Evolutionary conservation across 2,888 invertebrate species (phyloP).

Genomic region (Oithona nana): DNA sequence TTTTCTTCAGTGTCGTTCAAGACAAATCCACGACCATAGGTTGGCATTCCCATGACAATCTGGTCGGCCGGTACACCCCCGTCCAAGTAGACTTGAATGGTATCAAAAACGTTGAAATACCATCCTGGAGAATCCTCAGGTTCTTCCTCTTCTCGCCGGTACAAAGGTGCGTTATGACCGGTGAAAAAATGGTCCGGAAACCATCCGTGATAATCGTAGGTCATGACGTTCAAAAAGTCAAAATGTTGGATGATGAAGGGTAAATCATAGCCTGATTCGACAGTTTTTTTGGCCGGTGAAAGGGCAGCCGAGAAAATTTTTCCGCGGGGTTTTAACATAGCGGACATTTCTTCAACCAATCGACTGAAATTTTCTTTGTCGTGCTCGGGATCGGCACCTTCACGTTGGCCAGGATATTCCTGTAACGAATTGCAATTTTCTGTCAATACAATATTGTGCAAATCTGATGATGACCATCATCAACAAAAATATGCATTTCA

Average conservation of each 20-base stretch:
- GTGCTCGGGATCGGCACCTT: conserved; percentile 1
- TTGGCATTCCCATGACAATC: background rate
- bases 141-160: conserved; percentile 1
- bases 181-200: conserved; percentile 1
- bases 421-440: too few relatives aligned
- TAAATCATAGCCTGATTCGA: conserved; percentile 7
- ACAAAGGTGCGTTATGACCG: background rate
- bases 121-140: background rate
- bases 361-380: conserved; percentile 9
- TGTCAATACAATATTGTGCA: too few relatives aligned
- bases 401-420: conserved; percentile 10
- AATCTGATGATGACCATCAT: too few relatives aligned
- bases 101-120: background rate
- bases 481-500: too few relatives aligned
- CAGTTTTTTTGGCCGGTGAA: background rate
- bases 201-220: conserved; percentile 12
- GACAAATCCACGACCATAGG: conserved; percentile 8
- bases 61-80: background rate
- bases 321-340: background rate
- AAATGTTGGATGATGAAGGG: background rate
- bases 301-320: conserved; percentile 2
- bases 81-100: background rate
- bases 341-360: conserved; percentile 1
- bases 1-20: background rate
- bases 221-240: conserved; percentile 11